Evolutionary conservation across 1,140 invertebrate genomes (phyloP).

Genomic region (Eubasilissa regina): DNA sequence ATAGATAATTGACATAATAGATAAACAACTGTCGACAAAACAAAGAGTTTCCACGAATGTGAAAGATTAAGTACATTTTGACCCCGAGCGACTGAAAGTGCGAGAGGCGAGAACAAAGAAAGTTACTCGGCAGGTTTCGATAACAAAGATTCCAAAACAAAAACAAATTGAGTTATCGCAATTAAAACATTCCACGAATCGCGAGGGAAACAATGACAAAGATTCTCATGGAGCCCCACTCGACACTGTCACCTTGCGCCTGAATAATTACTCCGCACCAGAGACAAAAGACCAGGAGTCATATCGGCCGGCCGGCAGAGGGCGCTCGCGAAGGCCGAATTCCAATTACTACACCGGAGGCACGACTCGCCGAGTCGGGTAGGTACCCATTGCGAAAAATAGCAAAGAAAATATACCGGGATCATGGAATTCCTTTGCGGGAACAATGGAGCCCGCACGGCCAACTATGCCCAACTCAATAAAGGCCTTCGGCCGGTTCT

Average conservation of each 20-base stretch:
- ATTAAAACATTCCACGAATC: constrained; percentile 11
- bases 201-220: neutral
- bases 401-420: constrained; percentile 42
- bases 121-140: neutral
- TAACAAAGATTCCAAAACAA: neutral
- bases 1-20: too few relatives aligned
- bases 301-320: neutral
- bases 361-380: neutral
- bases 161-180: neutral
- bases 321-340: constrained; percentile 37
- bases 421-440: constrained; percentile 34
- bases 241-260: constrained; percentile 19
- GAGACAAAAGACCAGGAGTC: constrained; percentile 43
- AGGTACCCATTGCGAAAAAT: constrained; percentile 37
- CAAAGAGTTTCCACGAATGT: too few relatives aligned
- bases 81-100: too few relatives aligned
- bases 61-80: too few relatives aligned
- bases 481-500: constrained; percentile 33
- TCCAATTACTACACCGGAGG: constrained; percentile 53
- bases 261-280: constrained; percentile 55
- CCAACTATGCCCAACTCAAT: constrained; percentile 55
- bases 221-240: neutral
- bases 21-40: too few relatives aligned
- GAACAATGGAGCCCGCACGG: constrained; percentile 52
- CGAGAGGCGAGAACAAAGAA: too few relatives aligned